Percentiles rank a stretch among this genome's conserved stretches.
Conservation (phyloP, 1,140 invertebrate genomes). For the Eriosoma lanigerum region DNA sequence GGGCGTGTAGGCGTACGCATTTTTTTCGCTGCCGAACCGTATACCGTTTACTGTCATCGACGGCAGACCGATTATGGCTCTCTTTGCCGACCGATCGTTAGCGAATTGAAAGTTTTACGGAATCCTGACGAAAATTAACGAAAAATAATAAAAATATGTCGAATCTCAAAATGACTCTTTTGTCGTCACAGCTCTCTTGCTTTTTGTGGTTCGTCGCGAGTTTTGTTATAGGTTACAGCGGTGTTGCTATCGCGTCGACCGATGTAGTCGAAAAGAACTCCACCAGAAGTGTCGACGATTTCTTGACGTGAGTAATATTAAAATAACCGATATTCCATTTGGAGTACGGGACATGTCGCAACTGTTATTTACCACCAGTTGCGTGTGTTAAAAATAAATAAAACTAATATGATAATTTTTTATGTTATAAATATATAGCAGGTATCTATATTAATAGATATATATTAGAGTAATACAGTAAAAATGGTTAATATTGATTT, state of each 20-base stretch:
- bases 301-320: slow-evolving; percentile 1
- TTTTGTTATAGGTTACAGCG: neutral
- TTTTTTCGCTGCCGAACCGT: slow-evolving; percentile 9
- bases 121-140: neutral
- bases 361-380: no score
- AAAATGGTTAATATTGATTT: no score
- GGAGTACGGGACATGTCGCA: no score
- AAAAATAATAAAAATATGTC: slow-evolving; percentile 1
- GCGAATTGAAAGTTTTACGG: neutral
- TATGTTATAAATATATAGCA: no score
- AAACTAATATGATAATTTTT: no score
- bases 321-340: no score
- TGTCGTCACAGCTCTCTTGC: neutral
- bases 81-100: neutral
- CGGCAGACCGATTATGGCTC: neutral
- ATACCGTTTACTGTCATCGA: neutral
- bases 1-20: neutral
- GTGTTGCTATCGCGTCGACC: neutral
- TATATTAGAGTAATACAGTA: no score
- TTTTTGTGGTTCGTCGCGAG: neutral
- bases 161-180: no score
- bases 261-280: neutral
- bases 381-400: no score
- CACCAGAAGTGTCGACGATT: slow-evolving; percentile 30
- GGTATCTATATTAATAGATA: no score